Evolutionary conservation across 2,888 invertebrate species (phyloP).

Genomic region (Teinopalpus imperialis): DNA sequence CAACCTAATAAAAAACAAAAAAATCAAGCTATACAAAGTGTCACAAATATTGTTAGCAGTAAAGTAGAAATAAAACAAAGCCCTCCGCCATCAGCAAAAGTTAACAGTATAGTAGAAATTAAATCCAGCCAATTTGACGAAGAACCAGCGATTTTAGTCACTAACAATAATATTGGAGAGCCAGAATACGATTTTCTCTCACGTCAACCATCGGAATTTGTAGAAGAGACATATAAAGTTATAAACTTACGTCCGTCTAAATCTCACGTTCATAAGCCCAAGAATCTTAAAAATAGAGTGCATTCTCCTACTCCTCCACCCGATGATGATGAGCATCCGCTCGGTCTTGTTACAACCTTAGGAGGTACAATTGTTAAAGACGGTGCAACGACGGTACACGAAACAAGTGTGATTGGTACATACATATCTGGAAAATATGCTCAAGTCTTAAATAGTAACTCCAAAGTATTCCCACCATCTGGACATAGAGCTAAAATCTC

Average conservation of each 20-base stretch:
- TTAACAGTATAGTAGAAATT: constrained; percentile 82
- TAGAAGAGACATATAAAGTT: constrained; percentile 92
- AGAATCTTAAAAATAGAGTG: constrained; percentile 63
- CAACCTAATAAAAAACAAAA: constrained; percentile 56
- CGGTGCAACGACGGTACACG: constrained; percentile 91
- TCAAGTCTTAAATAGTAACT: constrained; percentile 91
- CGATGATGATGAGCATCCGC: constrained; percentile 85
- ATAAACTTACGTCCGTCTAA: constrained; percentile 89
- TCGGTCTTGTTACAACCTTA: constrained; percentile 91
- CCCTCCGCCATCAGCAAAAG: constrained; percentile 53
- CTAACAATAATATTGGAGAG: constrained; percentile 88
- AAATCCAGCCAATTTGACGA: constrained; percentile 68
- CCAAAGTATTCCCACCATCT: constrained; percentile 80
- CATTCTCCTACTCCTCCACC: constrained; percentile 68
- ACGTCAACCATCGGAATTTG: constrained; percentile 91
- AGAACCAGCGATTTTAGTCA: constrained; percentile 82
- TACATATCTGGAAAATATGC: constrained; percentile 94
- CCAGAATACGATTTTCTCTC: constrained; percentile 93
- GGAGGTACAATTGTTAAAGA: constrained; percentile 92
- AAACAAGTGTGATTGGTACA: constrained; percentile 94
- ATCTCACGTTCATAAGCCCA: constrained; percentile 69
- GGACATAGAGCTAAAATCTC: constrained; percentile 84
- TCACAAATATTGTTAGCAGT: constrained; percentile 66
- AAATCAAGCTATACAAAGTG: constrained; percentile 57
- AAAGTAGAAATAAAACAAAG: constrained; percentile 77